A percentile compares a stretch with the other conserved stretches of the same genome.
These are phyloP conservation scores for Epinephelus fuscoguttatus DNA, from an alignment of 2,113 vertebrate species.

Conservation along the genomic window DNA sequence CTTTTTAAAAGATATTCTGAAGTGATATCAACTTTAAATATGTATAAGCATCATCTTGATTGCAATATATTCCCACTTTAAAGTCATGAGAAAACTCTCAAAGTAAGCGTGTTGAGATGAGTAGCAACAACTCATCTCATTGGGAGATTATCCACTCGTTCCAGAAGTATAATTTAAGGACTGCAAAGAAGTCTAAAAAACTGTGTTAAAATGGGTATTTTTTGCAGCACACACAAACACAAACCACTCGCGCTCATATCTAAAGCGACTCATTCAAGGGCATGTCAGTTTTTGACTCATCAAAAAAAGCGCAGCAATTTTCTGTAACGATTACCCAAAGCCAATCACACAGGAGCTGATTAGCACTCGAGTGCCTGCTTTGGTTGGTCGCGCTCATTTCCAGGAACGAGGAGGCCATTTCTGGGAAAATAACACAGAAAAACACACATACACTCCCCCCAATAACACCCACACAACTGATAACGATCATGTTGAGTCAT, in stretches of 20 bases:
- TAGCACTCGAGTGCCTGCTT: constrained; percentile 46
- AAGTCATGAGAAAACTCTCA: constrained; percentile 3
- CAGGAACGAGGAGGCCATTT: constrained; percentile 29
- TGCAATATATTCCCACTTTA: constrained; percentile 15
- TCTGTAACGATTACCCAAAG: constrained; percentile 58
- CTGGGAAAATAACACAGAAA: constrained; percentile 42
- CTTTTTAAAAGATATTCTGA: background rate
- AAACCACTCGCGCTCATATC: background rate
- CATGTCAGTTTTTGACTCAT: constrained; percentile 47
- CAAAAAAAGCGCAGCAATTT: constrained; percentile 52
- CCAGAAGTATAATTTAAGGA: constrained; percentile 25
- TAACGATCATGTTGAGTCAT: constrained; percentile 20
- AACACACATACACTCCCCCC: constrained; percentile 4
- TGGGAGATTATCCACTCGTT: constrained; percentile 45
- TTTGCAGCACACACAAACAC: constrained; percentile 15
- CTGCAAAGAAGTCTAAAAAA: constrained; percentile 30
- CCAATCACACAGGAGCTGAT: constrained; percentile 53
- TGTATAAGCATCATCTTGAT: background rate
- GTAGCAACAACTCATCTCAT: constrained; percentile 13
- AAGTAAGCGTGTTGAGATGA: constrained; percentile 18
- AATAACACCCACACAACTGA: background rate
- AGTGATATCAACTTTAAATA: constrained; percentile 1
- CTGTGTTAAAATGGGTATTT: background rate
- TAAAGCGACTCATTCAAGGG: constrained; percentile 38
- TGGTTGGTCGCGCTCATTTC: constrained; percentile 43